phyloP scores from a whole-genome alignment of 2,888 invertebrate genomes.

The Trypoxylon attenuatum region DNA sequence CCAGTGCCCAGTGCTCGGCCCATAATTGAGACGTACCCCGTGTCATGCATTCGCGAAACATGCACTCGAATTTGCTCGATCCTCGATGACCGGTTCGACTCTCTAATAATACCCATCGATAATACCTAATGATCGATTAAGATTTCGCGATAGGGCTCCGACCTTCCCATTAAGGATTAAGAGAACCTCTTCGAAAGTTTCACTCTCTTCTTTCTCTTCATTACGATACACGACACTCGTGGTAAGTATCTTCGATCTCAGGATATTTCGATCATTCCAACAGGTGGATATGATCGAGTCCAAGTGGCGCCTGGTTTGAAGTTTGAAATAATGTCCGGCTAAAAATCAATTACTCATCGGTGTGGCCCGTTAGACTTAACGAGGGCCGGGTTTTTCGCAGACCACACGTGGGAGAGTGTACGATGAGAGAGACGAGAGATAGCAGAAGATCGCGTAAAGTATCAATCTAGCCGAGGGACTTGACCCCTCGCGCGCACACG shows the following conservation, averaged over 20 bases:
- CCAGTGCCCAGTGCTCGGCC: constrained; percentile 16
- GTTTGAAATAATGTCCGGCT: too few relatives aligned
- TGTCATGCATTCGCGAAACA: constrained; percentile 23
- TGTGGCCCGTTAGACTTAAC: constrained; percentile 19
- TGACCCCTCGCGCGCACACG: constrained; percentile 52
- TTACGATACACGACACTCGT: too few relatives aligned
- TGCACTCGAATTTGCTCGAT: neutral
- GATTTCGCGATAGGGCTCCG: neutral
- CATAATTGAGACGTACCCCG: constrained; percentile 49
- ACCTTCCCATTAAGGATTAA: constrained; percentile 2
- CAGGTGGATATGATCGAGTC: too few relatives aligned
- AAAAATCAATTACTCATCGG: constrained; percentile 36
- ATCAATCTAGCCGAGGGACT: constrained; percentile 51
- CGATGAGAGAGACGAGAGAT: constrained; percentile 5
- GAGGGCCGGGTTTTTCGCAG: constrained; percentile 28
- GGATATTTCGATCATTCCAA: too few relatives aligned
- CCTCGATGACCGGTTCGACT: constrained; percentile 9
- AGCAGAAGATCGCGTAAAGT: constrained; percentile 42
- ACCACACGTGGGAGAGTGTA: constrained; percentile 24
- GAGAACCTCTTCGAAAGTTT: too few relatives aligned
- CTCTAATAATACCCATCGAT: neutral
- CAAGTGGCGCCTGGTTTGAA: constrained; percentile 38
- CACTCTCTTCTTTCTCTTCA: too few relatives aligned
- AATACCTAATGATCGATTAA: neutral
- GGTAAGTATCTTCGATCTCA: too few relatives aligned